phyloP scores from a whole-genome alignment of 1,140 invertebrate species.

The Cotesia glomerata region DNA sequence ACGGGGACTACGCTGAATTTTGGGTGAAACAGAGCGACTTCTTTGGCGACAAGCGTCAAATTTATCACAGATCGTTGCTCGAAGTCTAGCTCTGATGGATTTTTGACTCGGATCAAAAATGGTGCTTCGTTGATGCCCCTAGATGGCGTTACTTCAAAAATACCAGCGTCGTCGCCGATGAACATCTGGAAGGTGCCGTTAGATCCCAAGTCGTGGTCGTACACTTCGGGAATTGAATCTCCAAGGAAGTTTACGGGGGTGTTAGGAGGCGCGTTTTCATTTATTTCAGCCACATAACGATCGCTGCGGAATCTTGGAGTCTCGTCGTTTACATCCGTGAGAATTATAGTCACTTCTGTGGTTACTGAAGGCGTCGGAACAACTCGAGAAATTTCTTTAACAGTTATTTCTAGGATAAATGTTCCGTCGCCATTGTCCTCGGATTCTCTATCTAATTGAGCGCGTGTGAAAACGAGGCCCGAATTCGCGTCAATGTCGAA shows the following conservation, averaged over 20 bases:
- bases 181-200: constrained; percentile 90
- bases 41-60: constrained; percentile 85
- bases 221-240: constrained; percentile 83
- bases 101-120: constrained; percentile 88
- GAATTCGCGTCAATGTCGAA: constrained; percentile 82
- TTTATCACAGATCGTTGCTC: constrained; percentile 81
- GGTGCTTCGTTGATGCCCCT: constrained; percentile 91
- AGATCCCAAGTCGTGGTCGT: constrained; percentile 91
- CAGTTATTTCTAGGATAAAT: constrained; percentile 84
- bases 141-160: constrained; percentile 89
- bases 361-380: constrained; percentile 75
- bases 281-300: constrained; percentile 85
- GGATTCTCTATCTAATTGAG: constrained; percentile 82
- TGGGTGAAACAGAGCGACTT: constrained; percentile 74
- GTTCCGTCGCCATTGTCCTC: constrained; percentile 80
- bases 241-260: constrained; percentile 88
- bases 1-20: constrained; percentile 84
- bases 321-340: constrained; percentile 96
- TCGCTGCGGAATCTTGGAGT: constrained; percentile 81
- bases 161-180: constrained; percentile 78
- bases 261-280: constrained; percentile 89
- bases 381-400: constrained; percentile 67
- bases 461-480: constrained; percentile 80
- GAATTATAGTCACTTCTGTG: constrained; percentile 90
- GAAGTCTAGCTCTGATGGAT: constrained; percentile 83